Evolutionary conservation across 1,140 invertebrate genomes (phyloP).

Genomic region (Cyphomyrmex costatus): DNA sequence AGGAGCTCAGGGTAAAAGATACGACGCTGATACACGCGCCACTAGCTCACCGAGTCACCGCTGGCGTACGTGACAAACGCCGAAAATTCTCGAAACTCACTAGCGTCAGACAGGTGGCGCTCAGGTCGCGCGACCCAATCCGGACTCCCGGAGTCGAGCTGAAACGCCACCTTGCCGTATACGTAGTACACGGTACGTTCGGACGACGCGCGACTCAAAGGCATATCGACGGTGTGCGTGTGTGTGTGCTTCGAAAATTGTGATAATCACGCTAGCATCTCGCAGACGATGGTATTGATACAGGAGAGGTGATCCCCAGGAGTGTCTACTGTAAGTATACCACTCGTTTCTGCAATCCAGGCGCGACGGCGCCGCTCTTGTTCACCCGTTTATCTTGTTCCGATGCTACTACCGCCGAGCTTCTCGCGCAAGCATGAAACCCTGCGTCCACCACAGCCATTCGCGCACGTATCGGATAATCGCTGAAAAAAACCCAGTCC

Average conservation of each 20-base stretch:
- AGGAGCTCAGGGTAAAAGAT: no score
- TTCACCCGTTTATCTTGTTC: background rate
- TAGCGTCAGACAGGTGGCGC: background rate
- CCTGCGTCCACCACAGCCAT: background rate
- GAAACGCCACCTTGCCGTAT: slow-evolving; percentile 64
- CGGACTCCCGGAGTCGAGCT: background rate
- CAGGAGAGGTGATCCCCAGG: slow-evolving; percentile 65
- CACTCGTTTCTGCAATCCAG: background rate
- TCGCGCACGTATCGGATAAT: background rate
- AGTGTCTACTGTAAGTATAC: slow-evolving; percentile 19
- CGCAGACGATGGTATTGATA: slow-evolving; percentile 67
- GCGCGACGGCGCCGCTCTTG: background rate
- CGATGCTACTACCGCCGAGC: background rate
- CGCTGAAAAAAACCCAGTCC: background rate
- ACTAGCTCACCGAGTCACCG: background rate
- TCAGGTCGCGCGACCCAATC: background rate
- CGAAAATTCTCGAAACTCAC: slow-evolving; percentile 57
- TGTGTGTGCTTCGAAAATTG: slow-evolving; percentile 46
- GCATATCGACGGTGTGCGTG: background rate
- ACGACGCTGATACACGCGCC: no score
- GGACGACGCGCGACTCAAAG: slow-evolving; percentile 50
- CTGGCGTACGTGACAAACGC: slow-evolving; percentile 71
- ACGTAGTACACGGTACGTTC: no score
- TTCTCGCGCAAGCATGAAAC: background rate
- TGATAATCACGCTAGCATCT: background rate